phyloP scores from a whole-genome alignment of 1,140 invertebrate genomes.

The Drosophila chauvacae region DNA sequence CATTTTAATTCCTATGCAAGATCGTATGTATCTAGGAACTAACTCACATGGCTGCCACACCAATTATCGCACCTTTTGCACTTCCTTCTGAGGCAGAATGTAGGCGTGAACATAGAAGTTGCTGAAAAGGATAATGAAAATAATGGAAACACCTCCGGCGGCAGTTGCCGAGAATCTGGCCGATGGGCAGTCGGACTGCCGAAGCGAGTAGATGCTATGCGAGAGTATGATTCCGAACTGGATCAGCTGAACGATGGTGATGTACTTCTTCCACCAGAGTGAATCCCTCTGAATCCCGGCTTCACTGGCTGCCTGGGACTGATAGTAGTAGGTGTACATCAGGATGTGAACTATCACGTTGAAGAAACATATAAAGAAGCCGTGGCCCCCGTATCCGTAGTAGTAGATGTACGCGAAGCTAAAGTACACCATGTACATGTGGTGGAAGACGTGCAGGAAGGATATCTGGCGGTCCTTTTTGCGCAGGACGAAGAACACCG shows the following conservation, averaged over 20 bases:
- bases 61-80: conserved; percentile 2
- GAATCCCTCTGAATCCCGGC: neutral
- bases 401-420: conserved; percentile 30
- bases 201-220: conserved; percentile 16
- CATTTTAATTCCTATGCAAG: neutral
- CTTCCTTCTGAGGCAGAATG: conserved; percentile 4
- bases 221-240: conserved; percentile 26
- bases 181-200: conserved; percentile 86
- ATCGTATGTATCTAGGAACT: no score
- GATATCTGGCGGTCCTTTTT: conserved; percentile 61
- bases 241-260: conserved; percentile 36
- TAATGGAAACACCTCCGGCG: neutral
- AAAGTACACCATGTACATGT: conserved; percentile 85
- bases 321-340: conserved; percentile 47
- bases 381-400: conserved; percentile 87
- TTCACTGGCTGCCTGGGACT: neutral
- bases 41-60: neutral
- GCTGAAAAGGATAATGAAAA: conserved; percentile 20
- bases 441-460: conserved; percentile 79
- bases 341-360: conserved; percentile 37
- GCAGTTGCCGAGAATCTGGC: conserved; percentile 3
- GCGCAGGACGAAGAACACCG: conserved; percentile 62
- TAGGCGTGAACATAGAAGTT: conserved; percentile 27
- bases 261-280: conserved; percentile 49
- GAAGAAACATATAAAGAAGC: conserved; percentile 54